Conservation (phyloP, 2,113 vertebrate genomes). For the Tympanuchus pallidicinctus region DNA sequence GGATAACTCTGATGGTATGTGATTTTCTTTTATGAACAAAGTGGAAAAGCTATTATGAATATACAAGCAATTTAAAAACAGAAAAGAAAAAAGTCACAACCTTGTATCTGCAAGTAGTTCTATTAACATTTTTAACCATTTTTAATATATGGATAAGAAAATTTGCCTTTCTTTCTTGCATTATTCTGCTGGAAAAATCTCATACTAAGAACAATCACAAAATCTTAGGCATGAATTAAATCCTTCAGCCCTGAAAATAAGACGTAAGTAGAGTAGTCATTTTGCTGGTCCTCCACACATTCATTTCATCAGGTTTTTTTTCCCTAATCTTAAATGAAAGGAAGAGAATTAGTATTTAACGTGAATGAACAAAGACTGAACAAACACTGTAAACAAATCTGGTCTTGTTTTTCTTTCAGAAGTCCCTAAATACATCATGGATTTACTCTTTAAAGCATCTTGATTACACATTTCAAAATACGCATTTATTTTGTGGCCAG, state of each 20-base stretch:
- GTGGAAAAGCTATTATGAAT: constrained; percentile 1
- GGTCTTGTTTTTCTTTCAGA: constrained; percentile 3
- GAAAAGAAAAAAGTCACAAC: background rate
- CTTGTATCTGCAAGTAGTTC: background rate
- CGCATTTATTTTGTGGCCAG: background rate
- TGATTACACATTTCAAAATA: background rate
- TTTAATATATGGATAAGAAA: background rate
- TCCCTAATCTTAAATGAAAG: background rate
- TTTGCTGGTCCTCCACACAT: background rate
- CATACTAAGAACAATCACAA: background rate
- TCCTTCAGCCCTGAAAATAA: background rate
- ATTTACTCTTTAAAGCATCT: constrained; percentile 22
- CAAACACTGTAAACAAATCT: constrained; percentile 28
- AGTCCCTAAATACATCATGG: background rate
- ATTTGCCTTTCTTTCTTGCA: background rate
- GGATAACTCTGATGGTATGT: constrained; percentile 1
- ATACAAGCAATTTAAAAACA: constrained; percentile 18
- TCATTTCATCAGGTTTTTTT: background rate
- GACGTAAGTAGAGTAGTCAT: background rate
- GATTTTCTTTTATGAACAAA: constrained; percentile 39
- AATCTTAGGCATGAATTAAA: background rate
- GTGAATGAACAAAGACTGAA: background rate
- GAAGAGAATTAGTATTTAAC: background rate
- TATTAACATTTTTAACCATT: background rate
- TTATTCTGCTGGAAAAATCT: background rate